Evolutionary conservation across 2,888 invertebrate genomes (phyloP), one percentile per base, ranked within the genome.

Genomic region (Hirtodrosophila confusa): DNA sequence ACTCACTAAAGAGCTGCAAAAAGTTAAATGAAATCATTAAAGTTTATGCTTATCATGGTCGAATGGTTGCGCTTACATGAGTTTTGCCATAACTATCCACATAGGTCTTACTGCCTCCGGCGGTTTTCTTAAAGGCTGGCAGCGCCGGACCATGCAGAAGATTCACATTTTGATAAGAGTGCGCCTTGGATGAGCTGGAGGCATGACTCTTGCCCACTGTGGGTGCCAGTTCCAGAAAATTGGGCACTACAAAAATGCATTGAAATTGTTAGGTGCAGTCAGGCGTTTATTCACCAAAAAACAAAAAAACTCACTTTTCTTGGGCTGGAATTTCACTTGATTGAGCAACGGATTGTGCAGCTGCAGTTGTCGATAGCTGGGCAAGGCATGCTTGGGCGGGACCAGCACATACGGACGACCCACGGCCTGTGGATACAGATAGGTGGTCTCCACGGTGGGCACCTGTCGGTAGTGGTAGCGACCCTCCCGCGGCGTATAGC

Each of bases 391-490:
- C 53, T 74, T 78, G 9, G 85, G 76, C 29, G 80, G 80, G 48
- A 69, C 82, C 65, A 61, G 45, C 71, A 71, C 78, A 39, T 75
- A 76, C 44, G 69, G 74, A 12, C 89, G 87, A 23, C 90, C 90
- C 67, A 90, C 87, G 4, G 89, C 88, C 73, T 91, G 91, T 31
- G 93, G 92, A 71, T 93, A 93, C 40, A 93, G 89, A 88, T 94
- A 94, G 3, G 94, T 94, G 1, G 94, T 94, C 76, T 94, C 94
- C 17, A 94, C 90, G 5, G 92, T 90, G 68, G 92, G 92, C 35
- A 91, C 91, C 29, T 91, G 90, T 2, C 80, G 66, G 39, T 88
- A 88, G 29, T 92, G 90, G 75, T 92, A 92, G 37, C 92, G 91
- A 40, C 93, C 93, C 76, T 93, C 93, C 0, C 92, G 90, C 2